Conservation (phyloP, 2,888 invertebrate genomes). For the Ormyrus labotus region DNA sequence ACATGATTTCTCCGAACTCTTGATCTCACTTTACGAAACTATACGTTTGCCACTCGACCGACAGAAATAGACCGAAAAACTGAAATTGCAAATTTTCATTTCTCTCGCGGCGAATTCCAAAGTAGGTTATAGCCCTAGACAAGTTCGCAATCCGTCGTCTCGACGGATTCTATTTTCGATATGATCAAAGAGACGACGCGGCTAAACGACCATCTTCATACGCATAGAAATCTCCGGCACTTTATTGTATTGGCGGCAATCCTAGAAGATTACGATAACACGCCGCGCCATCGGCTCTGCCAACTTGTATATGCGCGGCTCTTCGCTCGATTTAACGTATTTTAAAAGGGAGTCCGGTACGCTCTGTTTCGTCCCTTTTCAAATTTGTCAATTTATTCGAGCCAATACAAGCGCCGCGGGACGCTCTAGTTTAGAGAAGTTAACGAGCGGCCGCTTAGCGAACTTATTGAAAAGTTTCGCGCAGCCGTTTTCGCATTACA, state of each 20-base stretch:
- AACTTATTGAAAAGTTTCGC: neutral
- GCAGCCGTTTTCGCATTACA: neutral
- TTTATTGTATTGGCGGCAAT: constrained; percentile 60
- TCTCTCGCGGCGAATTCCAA: constrained; percentile 26
- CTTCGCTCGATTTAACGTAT: constrained; percentile 42
- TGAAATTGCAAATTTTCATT: constrained; percentile 2
- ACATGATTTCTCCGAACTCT: too few species aligned
- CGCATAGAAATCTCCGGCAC: constrained; percentile 7
- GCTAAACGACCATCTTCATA: constrained; percentile 45
- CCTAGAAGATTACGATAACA: constrained; percentile 62
- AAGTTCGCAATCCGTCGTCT: constrained; percentile 31
- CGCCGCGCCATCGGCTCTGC: constrained; percentile 51
- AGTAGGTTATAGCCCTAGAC: constrained; percentile 39
- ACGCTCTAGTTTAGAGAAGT: too few species aligned
- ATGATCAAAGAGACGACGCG: constrained; percentile 43
- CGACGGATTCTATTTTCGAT: constrained; percentile 50
- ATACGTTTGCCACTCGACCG: too few species aligned
- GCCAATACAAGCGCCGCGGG: neutral
- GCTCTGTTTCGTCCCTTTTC: constrained; percentile 24
- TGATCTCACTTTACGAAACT: too few species aligned
- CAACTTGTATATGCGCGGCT: constrained; percentile 46
- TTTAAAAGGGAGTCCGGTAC: neutral
- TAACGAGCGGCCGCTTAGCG: neutral
- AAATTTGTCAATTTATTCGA: constrained; percentile 37
- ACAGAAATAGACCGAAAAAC: too few species aligned